Conservation (phyloP, 2,113 vertebrate genomes). For the Cinclus cinclus region DNA sequence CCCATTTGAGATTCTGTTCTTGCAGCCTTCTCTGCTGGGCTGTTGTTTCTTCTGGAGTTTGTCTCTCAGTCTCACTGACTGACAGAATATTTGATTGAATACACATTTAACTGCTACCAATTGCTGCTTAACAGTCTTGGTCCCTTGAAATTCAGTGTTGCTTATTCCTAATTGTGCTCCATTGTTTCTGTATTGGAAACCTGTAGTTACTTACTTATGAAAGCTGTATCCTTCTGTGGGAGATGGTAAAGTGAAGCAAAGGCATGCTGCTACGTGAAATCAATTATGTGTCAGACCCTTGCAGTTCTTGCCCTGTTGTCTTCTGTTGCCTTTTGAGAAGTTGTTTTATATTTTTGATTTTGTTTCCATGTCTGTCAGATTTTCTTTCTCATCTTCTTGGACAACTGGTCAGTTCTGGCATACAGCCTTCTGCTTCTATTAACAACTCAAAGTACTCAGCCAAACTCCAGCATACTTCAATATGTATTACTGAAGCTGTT, state of each 20-base stretch:
- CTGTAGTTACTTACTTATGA: background rate
- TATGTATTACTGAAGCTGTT: slow-evolving; percentile 1
- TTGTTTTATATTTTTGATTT: background rate
- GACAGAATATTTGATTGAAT: background rate
- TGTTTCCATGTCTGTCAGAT: background rate
- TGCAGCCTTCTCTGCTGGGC: background rate
- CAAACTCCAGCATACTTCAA: background rate
- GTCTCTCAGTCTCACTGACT: background rate
- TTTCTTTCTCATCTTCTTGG: background rate
- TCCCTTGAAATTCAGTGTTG: background rate
- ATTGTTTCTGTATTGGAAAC: background rate
- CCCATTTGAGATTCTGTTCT: background rate
- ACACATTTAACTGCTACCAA: background rate
- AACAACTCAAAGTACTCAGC: slow-evolving; percentile 52
- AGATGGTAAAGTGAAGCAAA: background rate
- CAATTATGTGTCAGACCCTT: background rate
- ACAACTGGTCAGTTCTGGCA: slow-evolving; percentile 28
- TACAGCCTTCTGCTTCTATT: background rate
- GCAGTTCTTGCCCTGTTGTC: background rate
- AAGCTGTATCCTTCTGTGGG: background rate
- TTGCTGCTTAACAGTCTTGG: background rate
- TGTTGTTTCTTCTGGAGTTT: background rate
- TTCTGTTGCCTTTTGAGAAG: background rate
- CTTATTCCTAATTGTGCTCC: background rate
- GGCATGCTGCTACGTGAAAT: background rate